phyloP scores from a whole-genome alignment of 2,113 vertebrate genomes.

The Beaufortia kweichowensis region DNA sequence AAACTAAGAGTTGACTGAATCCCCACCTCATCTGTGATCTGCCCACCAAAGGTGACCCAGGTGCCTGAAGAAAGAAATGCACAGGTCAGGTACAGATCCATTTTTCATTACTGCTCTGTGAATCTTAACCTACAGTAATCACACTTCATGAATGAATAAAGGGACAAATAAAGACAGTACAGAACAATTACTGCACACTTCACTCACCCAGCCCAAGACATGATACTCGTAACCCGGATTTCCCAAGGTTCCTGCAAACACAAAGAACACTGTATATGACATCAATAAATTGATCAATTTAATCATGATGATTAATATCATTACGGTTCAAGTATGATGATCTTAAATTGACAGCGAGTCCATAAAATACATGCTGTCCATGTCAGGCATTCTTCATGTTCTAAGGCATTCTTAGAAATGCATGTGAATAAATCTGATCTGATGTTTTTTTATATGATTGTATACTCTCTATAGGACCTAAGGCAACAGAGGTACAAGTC shows the following conservation, averaged over 20 bases:
- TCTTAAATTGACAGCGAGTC: neutral
- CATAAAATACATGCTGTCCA: neutral
- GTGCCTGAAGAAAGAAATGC: conserved; percentile 77
- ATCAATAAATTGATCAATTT: neutral
- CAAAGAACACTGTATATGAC: conserved; percentile 51
- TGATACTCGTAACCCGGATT: conserved; percentile 90
- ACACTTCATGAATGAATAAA: no score
- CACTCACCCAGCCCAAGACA: conserved; percentile 92
- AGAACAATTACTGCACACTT: neutral
- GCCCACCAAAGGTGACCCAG: conserved; percentile 95
- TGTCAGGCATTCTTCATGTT: neutral
- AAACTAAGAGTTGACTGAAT: neutral
- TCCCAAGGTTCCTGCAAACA: conserved; percentile 88
- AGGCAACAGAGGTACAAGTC: neutral
- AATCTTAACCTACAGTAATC: neutral
- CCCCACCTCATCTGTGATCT: conserved; percentile 89
- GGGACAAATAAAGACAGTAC: neutral
- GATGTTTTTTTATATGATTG: neutral
- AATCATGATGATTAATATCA: neutral
- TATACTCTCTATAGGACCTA: neutral
- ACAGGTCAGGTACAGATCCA: neutral
- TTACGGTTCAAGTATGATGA: neutral
- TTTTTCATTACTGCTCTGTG: neutral
- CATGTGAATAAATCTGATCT: conserved; percentile 18
- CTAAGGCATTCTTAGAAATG: neutral